Evolutionary conservation across 1,140 invertebrate species (phyloP).

Genomic region (Schlechtendalia chinensis): DNA sequence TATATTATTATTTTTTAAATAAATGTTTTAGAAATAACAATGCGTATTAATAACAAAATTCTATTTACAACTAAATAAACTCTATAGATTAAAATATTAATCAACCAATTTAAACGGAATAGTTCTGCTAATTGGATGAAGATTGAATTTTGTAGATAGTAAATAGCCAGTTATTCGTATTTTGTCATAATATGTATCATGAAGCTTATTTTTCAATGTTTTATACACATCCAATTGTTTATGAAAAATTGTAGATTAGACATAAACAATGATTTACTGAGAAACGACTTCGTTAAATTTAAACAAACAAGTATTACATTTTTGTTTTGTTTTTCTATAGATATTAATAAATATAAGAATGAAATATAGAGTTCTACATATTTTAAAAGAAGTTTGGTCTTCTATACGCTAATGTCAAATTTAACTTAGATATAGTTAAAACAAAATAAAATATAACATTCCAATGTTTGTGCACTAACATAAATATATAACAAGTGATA

Average conservation of each 20-base stretch:
- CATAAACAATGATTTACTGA: not conserved
- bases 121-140: not conserved
- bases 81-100: not conserved
- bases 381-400: too few species aligned
- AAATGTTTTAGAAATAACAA: slow-evolving; percentile 3
- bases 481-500: too few species aligned
- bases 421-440: too few species aligned
- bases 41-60: not conserved
- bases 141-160: not conserved
- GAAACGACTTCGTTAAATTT: not conserved
- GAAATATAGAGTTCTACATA: too few species aligned
- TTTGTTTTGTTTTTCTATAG: not conserved
- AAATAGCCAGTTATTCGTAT: not conserved
- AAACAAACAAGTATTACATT: slow-evolving; percentile 1
- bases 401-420: too few species aligned
- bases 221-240: not conserved
- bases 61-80: not conserved
- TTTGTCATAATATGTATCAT: not conserved
- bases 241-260: not conserved
- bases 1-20: not conserved
- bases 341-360: too few species aligned
- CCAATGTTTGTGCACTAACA: too few species aligned
- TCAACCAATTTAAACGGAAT: not conserved
- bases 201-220: not conserved
- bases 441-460: too few species aligned